Conservation (phyloP, 2,888 invertebrate genomes). For the Schizotus pectinicornis region DNA sequence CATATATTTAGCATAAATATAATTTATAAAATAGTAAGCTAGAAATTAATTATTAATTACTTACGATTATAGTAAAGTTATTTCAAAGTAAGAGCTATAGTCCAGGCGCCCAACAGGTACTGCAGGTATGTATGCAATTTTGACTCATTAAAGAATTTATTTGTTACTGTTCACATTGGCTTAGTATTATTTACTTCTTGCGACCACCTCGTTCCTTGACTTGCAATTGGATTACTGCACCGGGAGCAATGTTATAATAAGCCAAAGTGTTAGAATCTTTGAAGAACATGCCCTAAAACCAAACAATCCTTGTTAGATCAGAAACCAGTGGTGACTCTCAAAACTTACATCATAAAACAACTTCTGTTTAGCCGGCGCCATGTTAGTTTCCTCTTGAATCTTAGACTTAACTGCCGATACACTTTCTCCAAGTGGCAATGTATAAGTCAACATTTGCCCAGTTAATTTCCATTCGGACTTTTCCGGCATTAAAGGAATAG, state of each 20-base stretch:
- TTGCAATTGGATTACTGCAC: slow-evolving; percentile 84
- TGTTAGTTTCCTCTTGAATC: slow-evolving; percentile 83
- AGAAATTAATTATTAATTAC: too few species aligned
- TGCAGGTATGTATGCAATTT: too few species aligned
- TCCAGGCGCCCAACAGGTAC: too few species aligned
- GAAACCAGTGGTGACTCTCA: not conserved
- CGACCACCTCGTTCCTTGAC: slow-evolving; percentile 97
- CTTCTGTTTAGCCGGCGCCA: slow-evolving; percentile 98
- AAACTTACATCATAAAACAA: slow-evolving; percentile 84
- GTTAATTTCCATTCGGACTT: slow-evolving; percentile 95
- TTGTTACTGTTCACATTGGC: too few species aligned
- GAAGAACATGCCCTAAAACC: slow-evolving; percentile 91
- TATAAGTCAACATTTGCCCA: slow-evolving; percentile 84
- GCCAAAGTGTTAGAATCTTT: slow-evolving; percentile 95
- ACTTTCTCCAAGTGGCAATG: slow-evolving; percentile 76
- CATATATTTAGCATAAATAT: too few species aligned
- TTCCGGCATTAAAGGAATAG: slow-evolving; percentile 83
- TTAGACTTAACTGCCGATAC: slow-evolving; percentile 88
- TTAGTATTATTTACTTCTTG: slow-evolving; percentile 75
- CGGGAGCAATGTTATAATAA: slow-evolving; percentile 92
- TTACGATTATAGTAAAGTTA: too few species aligned
- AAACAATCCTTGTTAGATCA: slow-evolving; percentile 20
- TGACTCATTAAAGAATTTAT: too few species aligned
- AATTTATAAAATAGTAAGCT: too few species aligned
- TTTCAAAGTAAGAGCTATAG: too few species aligned